Evolutionary conservation across 2,888 invertebrate genomes (phyloP).

Genomic region (Dryobota labecula): DNA sequence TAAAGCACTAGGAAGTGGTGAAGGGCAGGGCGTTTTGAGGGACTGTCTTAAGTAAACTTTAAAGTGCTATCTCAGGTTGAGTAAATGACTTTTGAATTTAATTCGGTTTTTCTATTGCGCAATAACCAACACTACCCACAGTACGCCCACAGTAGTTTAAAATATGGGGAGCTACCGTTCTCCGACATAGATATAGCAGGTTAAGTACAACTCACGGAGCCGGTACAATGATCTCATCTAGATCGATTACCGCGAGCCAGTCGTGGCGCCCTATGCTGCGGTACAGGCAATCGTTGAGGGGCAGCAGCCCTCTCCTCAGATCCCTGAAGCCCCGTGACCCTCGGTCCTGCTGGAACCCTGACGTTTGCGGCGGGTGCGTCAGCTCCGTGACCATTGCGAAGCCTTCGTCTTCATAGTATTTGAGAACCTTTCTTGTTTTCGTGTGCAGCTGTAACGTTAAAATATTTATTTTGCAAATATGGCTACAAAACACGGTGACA

Average conservation of each 20-base stretch:
- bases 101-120: too few relatives aligned
- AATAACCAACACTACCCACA: too few relatives aligned
- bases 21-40: too few relatives aligned
- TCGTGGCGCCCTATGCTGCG: slow-evolving; percentile 27
- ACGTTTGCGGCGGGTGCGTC: slow-evolving; percentile 44
- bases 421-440: slow-evolving; percentile 33
- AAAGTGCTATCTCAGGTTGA: too few relatives aligned
- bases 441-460: slow-evolving; percentile 30
- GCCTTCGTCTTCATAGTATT: slow-evolving; percentile 32
- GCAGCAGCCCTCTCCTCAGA: slow-evolving; percentile 40
- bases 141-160: too few relatives aligned
- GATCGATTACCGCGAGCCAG: slow-evolving; percentile 45
- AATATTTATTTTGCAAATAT: too few relatives aligned
- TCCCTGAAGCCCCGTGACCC: slow-evolving; percentile 16
- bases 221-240: slow-evolving; percentile 52
- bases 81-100: too few relatives aligned
- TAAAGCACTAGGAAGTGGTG: too few relatives aligned
- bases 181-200: not conserved
- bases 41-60: too few relatives aligned
- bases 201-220: slow-evolving; percentile 13
- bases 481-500: too few relatives aligned
- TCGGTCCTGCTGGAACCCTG: slow-evolving; percentile 2
- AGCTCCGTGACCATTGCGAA: slow-evolving; percentile 46
- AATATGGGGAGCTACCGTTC: too few relatives aligned
- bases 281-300: slow-evolving; percentile 54